These are phyloP conservation scores for Scylla paramamosain DNA, from an alignment of 1,140 invertebrate genomes.

Conservation along the genomic window DNA sequence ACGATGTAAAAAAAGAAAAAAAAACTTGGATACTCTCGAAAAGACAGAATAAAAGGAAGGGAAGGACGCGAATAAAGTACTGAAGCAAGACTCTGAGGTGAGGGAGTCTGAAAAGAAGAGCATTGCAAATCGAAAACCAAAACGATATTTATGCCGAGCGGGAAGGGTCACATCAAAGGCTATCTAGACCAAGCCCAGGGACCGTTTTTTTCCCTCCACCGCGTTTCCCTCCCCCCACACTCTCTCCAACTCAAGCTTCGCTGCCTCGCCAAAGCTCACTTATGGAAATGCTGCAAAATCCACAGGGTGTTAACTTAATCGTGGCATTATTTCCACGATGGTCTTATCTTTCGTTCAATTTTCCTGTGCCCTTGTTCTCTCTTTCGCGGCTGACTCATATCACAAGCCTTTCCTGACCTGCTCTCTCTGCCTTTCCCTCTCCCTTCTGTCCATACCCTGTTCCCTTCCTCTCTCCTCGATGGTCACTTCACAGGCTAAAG, in stretches of 20 bases:
- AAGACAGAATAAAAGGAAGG: no score
- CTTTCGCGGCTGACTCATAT: background rate
- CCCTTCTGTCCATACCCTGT: background rate
- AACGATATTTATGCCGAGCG: no score
- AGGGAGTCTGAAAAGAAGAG: no score
- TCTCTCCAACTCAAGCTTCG: background rate
- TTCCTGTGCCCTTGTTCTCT: background rate
- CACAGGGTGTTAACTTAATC: background rate
- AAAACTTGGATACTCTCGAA: no score
- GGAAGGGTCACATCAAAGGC: no score
- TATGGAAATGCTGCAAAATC: background rate
- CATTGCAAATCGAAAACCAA: no score
- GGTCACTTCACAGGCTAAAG: background rate
- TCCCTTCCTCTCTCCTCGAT: background rate
- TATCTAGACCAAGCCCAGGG: background rate
- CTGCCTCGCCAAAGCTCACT: background rate
- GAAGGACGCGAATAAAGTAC: no score
- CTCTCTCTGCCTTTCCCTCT: background rate
- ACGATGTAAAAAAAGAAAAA: no score
- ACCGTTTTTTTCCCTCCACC: background rate
- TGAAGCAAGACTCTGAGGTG: no score
- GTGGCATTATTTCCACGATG: background rate
- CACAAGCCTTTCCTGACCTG: background rate
- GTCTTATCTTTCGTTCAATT: background rate
- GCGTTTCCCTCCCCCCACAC: background rate